phyloP scores from a whole-genome alignment of 2,888 invertebrate species.

The Parochlus steinenii region DNA sequence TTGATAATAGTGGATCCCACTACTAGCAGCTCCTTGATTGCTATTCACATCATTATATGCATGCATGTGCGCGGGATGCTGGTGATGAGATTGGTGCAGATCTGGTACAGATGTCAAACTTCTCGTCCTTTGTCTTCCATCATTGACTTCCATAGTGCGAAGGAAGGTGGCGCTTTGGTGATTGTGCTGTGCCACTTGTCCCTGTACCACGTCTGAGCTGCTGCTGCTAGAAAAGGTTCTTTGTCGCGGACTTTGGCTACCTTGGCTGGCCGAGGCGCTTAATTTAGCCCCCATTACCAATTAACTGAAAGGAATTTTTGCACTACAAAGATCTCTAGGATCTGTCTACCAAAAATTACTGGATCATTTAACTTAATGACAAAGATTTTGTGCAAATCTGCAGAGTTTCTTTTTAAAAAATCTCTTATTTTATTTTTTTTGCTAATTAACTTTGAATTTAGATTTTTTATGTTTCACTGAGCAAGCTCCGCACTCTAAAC shows the following conservation, averaged over 20 bases:
- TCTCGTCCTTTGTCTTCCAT: slow-evolving; percentile 60
- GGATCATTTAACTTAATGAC: no score
- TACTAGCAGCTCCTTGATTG: slow-evolving; percentile 22
- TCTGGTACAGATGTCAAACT: slow-evolving; percentile 73
- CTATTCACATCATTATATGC: slow-evolving; percentile 17
- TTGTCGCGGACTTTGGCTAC: slow-evolving; percentile 50
- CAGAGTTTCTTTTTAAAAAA: no score
- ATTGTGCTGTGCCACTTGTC: slow-evolving; percentile 23
- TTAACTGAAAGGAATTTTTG: no score
- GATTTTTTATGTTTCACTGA: no score
- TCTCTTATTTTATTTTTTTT: no score
- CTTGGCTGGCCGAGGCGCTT: slow-evolving; percentile 63
- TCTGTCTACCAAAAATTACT: no score
- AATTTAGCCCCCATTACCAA: slow-evolving; percentile 80
- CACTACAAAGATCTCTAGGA: no score
- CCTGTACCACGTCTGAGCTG: slow-evolving; percentile 45
- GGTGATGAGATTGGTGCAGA: slow-evolving; percentile 42
- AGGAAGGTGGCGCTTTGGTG: slow-evolving; percentile 48
- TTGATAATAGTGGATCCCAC: slow-evolving; percentile 12
- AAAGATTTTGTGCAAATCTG: no score
- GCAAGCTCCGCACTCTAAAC: no score
- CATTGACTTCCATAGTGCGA: slow-evolving; percentile 55
- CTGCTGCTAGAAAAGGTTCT: slow-evolving; percentile 62
- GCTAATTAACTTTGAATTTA: no score
- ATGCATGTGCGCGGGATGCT: slow-evolving; percentile 36